These are phyloP conservation scores for Luidia sarsii DNA, from an alignment of 53 echinoderm and acorn worm genomes.

Conservation along the genomic window DNA sequence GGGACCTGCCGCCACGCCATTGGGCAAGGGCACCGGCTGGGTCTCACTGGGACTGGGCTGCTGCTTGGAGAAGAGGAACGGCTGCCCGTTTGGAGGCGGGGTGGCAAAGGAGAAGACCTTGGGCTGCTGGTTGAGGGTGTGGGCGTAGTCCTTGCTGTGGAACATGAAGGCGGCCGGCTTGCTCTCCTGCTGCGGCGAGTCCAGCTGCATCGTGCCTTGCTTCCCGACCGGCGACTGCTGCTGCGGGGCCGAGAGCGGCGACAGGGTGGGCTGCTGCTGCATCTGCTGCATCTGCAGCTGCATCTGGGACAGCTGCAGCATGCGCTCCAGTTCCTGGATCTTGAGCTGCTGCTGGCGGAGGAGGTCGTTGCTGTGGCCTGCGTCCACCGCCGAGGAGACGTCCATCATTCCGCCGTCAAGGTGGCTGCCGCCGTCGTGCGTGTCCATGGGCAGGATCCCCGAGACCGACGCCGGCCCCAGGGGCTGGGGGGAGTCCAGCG, in stretches of 20 bases:
- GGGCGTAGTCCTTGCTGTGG: slow-evolving; percentile 79
- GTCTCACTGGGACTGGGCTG: slow-evolving; percentile 28
- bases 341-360: slow-evolving; percentile 84
- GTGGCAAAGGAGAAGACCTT: slow-evolving; percentile 84
- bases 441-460: slow-evolving; percentile 57
- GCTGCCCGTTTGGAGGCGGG: slow-evolving; percentile 78
- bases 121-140: slow-evolving; percentile 76
- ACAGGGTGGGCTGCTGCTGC: slow-evolving; percentile 38
- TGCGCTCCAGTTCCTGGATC: slow-evolving; percentile 89
- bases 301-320: slow-evolving; percentile 81
- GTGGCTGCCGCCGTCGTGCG: slow-evolving; percentile 40
- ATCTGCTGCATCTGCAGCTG: slow-evolving; percentile 75
- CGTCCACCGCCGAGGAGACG: slow-evolving; percentile 42
- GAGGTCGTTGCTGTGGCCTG: slow-evolving; percentile 63
- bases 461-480: slow-evolving; percentile 24
- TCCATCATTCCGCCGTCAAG: slow-evolving; percentile 84
- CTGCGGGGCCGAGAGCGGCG: slow-evolving; percentile 56
- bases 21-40: slow-evolving; percentile 55
- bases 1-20: slow-evolving; percentile 63
- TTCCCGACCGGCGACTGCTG: slow-evolving; percentile 37
- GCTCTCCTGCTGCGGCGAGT: slow-evolving; percentile 36
- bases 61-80: slow-evolving; percentile 80
- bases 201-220: background rate
- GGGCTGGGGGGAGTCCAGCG: slow-evolving; percentile 33
- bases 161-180: slow-evolving; percentile 63